Conservation (phyloP, 2,888 invertebrate genomes). For the Tinea trinotella region DNA sequence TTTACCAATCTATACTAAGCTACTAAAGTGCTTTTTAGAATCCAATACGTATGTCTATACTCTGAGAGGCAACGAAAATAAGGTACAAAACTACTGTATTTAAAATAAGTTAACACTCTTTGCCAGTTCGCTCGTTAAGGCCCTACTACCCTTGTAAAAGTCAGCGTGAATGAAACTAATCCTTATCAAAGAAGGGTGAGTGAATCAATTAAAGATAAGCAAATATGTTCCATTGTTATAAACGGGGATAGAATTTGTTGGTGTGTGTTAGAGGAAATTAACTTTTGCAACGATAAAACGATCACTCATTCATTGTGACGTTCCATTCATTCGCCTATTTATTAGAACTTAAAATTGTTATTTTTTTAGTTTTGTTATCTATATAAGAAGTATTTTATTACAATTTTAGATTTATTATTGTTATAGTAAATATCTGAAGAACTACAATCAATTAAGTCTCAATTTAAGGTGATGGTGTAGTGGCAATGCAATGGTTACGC, state of each 20-base stretch:
- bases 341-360: background rate
- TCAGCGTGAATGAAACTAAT: constrained; percentile 69
- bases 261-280: constrained; percentile 37
- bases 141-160: constrained; percentile 67
- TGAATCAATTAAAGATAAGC: constrained; percentile 73
- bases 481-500: too few relatives aligned
- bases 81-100: constrained; percentile 1
- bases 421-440: too few relatives aligned
- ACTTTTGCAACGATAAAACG: constrained; percentile 23
- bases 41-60: too few relatives aligned
- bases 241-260: constrained; percentile 56
- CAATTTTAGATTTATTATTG: too few relatives aligned
- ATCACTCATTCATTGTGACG: constrained; percentile 13
- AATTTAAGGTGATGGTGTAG: too few relatives aligned
- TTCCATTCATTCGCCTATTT: background rate
- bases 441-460: constrained; percentile 18
- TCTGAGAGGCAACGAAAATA: constrained; percentile 7
- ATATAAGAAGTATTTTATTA: too few relatives aligned
- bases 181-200: constrained; percentile 54
- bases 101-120: constrained; percentile 30
- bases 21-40: too few relatives aligned
- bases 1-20: too few relatives aligned
- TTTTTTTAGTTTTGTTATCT: background rate
- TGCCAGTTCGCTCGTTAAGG: constrained; percentile 52
- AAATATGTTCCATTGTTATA: constrained; percentile 62